These are phyloP conservation scores for Eristalis pertinax DNA, from an alignment of 2,888 invertebrate genomes.

Conservation along the genomic window DNA sequence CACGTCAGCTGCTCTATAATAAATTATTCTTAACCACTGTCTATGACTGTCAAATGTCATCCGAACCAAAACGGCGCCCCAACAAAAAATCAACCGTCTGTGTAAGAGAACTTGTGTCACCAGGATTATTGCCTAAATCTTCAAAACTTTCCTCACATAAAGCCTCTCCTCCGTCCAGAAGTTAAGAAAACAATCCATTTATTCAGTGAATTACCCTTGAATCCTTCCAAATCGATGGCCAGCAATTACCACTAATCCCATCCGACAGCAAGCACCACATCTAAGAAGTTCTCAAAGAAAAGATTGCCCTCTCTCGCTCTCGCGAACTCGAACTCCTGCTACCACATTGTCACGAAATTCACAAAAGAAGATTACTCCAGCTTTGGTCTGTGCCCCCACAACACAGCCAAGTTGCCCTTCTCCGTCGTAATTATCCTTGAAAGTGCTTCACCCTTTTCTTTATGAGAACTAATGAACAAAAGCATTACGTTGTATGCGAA, in stretches of 20 bases:
- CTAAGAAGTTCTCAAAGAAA: neutral
- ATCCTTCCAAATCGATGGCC: conserved; percentile 15
- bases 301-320: neutral
- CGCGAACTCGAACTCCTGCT: neutral
- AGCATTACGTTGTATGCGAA: neutral
- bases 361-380: neutral
- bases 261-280: neutral
- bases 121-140: neutral
- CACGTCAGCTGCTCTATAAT: too few species aligned
- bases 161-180: neutral
- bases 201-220: neutral
- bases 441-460: conserved; percentile 1
- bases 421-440: conserved; percentile 6
- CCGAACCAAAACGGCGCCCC: too few species aligned
- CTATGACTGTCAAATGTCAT: too few species aligned
- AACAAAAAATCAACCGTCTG: too few species aligned
- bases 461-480: neutral
- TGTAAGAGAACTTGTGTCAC: too few species aligned
- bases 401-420: neutral
- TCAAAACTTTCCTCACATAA: neutral
- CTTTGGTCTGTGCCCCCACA: neutral
- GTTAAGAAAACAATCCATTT: conserved; percentile 12
- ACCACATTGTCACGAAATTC: conserved; percentile 12
- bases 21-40: too few species aligned
- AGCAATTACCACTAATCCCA: conserved; percentile 19